These are phyloP conservation scores for Mesocentrotus franciscanus DNA, from an alignment of 53 echinoderm and acorn worm species.

Conservation along the genomic window DNA sequence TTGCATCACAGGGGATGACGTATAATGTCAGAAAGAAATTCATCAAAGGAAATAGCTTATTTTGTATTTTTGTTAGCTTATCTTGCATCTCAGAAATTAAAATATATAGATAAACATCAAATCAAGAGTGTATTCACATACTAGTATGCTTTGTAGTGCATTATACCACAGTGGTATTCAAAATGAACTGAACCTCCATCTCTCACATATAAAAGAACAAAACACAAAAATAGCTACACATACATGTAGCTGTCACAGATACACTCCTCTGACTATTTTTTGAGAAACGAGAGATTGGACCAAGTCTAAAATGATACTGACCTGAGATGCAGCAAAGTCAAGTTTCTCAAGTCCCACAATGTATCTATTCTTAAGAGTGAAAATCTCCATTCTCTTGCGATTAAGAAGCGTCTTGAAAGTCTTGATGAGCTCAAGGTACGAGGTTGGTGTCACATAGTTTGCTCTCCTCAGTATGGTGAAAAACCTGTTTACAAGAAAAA, in stretches of 20 bases:
- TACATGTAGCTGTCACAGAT: too few relatives aligned
- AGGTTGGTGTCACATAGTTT: conserved; percentile 98
- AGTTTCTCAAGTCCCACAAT: conserved; percentile 94
- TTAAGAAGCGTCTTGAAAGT: conserved; percentile 96
- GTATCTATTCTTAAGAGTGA: conserved; percentile 94
- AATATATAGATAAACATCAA: neutral
- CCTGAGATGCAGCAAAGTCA: conserved; percentile 98
- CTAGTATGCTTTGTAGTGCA: too few relatives aligned
- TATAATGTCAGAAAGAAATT: neutral
- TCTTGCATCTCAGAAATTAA: neutral
- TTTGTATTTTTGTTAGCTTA: neutral
- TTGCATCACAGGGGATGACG: too few relatives aligned
- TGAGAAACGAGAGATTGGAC: neutral
- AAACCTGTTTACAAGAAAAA: conserved; percentile 68
- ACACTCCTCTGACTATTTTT: too few relatives aligned
- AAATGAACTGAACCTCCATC: too few relatives aligned
- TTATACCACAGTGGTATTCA: too few relatives aligned
- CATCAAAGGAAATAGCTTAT: neutral
- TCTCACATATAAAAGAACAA: too few relatives aligned
- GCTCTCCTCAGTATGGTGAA: conserved; percentile 81
- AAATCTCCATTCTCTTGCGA: conserved; percentile 91
- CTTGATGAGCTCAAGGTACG: conserved; percentile 96
- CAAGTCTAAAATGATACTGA: conserved; percentile 5
- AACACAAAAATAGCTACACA: too few relatives aligned
- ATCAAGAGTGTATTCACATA: too few relatives aligned